Evolutionary conservation across 1,140 invertebrate species (phyloP).

Genomic region (Brachionus angularis): DNA sequence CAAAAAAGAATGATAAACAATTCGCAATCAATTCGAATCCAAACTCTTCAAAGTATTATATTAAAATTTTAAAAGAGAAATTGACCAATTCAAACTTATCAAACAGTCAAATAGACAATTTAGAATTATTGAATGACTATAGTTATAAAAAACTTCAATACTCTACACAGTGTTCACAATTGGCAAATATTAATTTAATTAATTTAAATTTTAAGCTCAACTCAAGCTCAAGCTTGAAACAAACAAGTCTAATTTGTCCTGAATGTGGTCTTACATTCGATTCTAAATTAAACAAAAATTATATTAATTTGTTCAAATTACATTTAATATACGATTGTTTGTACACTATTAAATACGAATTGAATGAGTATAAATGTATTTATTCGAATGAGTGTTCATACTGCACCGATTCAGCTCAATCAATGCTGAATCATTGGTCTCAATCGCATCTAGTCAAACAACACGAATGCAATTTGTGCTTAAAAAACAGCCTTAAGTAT

Average conservation of each 20-base stretch:
- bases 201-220: constrained; percentile 11
- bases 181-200: constrained; percentile 7
- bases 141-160: background rate
- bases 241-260: background rate
- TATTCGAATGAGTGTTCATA: background rate
- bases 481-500: background rate
- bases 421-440: constrained; percentile 6
- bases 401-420: background rate
- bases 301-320: background rate
- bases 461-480: background rate
- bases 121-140: background rate
- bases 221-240: background rate
- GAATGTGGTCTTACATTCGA: constrained; percentile 23
- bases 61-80: constrained; percentile 21
- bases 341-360: background rate
- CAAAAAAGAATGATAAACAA: background rate
- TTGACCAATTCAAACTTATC: background rate
- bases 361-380: constrained; percentile 17
- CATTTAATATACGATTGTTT: constrained; percentile 36
- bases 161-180: constrained; percentile 4
- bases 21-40: background rate
- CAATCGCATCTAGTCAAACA: background rate
- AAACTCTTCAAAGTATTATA: too few relatives aligned
- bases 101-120: background rate
- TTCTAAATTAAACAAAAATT: constrained; percentile 2